phyloP scores from a whole-genome alignment of 2,888 invertebrate species.

The Noctua janthe region DNA sequence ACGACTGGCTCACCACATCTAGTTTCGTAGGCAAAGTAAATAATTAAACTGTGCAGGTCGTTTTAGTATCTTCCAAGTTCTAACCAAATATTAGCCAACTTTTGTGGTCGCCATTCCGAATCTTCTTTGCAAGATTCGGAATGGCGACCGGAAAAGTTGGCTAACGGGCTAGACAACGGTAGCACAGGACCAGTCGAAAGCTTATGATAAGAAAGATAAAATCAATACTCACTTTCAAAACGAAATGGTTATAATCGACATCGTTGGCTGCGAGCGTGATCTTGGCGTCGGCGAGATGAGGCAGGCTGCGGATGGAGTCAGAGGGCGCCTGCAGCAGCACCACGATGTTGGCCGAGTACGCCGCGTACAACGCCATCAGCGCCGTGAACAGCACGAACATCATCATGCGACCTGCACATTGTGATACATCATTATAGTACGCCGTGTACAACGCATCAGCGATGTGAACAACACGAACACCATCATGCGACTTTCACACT shows the following conservation, averaged over 20 bases:
- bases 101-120: too few species aligned
- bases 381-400: slow-evolving; percentile 77
- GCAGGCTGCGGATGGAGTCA: slow-evolving; percentile 88
- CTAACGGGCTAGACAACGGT: not conserved
- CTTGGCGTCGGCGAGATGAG: slow-evolving; percentile 90
- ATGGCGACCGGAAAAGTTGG: not conserved
- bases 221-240: slow-evolving; percentile 75
- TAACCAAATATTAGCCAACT: not conserved
- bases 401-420: slow-evolving; percentile 78
- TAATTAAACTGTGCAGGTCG: not conserved
- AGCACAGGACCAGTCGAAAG: not conserved
- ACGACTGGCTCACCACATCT: not conserved
- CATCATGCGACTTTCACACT: slow-evolving; percentile 72
- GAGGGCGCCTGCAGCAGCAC: slow-evolving; percentile 92
- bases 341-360: slow-evolving; percentile 92
- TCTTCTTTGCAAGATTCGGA: not conserved
- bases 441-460: slow-evolving; percentile 76
- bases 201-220: not conserved
- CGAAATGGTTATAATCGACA: slow-evolving; percentile 90
- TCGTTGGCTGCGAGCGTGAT: slow-evolving; percentile 91
- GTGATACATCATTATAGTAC: not conserved
- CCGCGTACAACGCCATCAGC: slow-evolving; percentile 91
- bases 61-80: not conserved
- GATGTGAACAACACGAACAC: slow-evolving; percentile 79
- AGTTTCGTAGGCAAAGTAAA: not conserved